Conservation (phyloP, 2,113 vertebrate species). For the Synchiropus splendidus region DNA sequence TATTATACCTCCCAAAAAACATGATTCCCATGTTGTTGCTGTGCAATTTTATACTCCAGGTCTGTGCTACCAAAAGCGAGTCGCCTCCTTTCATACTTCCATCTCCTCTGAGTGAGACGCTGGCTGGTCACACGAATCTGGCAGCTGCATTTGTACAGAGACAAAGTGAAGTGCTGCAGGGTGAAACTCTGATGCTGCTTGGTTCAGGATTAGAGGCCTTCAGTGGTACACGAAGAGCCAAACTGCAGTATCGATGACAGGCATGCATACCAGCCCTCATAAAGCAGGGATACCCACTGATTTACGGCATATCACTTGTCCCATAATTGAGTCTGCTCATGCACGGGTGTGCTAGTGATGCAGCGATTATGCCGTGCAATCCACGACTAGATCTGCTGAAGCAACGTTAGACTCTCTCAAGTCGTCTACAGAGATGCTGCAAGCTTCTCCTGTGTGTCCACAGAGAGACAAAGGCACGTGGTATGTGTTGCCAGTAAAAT, state of each 20-base stretch:
- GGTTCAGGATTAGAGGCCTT: conserved; percentile 55
- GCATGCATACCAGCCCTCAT: conserved; percentile 26
- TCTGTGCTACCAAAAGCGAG: conserved; percentile 13
- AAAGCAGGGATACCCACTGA: conserved; percentile 15
- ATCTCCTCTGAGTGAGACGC: conserved; percentile 36
- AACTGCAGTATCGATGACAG: conserved; percentile 55
- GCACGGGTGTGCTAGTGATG: too few relatives aligned
- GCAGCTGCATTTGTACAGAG: conserved; percentile 53
- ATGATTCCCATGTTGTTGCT: neutral
- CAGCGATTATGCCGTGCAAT: too few relatives aligned
- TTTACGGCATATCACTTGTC: conserved; percentile 1
- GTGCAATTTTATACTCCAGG: neutral
- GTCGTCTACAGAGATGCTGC: too few relatives aligned
- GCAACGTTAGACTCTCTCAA: too few relatives aligned
- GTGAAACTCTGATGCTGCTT: conserved; percentile 54
- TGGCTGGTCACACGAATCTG: conserved; percentile 55
- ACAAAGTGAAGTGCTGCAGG: conserved; percentile 57
- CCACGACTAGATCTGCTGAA: too few relatives aligned
- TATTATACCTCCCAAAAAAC: too few relatives aligned
- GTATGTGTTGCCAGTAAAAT: conserved; percentile 32
- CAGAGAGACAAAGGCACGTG: conserved; percentile 32
- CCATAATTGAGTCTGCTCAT: neutral
- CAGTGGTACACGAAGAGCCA: conserved; percentile 44
- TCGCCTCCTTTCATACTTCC: conserved; percentile 43
- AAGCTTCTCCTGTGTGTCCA: neutral